These are phyloP conservation scores for Podarcis raffonei DNA, from an alignment of 2,113 vertebrate genomes.

Conservation along the genomic window DNA sequence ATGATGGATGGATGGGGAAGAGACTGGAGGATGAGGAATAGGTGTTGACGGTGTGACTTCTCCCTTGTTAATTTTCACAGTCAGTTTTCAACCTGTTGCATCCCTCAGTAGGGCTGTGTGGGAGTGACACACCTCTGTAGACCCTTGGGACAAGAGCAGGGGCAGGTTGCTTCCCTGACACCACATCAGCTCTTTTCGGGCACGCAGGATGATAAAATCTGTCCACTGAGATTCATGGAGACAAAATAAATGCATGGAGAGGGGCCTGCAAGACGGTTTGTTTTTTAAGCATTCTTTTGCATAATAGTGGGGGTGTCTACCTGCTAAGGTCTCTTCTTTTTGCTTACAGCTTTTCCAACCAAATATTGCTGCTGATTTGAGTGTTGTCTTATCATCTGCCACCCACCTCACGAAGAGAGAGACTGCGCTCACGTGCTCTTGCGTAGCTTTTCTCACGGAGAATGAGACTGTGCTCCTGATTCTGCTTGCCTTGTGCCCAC, in stretches of 20 bases:
- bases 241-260: neutral
- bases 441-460: neutral
- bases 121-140: neutral
- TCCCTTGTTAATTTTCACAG: neutral
- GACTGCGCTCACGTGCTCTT: neutral
- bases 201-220: neutral
- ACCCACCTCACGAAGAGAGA: neutral
- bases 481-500: neutral
- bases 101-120: neutral
- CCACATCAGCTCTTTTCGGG: neutral
- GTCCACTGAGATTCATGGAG: neutral
- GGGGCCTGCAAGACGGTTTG: neutral
- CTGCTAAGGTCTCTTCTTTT: neutral
- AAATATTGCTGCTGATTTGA: neutral
- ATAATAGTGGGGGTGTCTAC: no score
- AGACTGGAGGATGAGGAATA: no score
- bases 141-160: neutral
- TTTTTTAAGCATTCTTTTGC: neutral
- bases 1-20: no score
- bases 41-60: neutral
- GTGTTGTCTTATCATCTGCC: neutral
- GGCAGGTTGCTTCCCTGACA: neutral
- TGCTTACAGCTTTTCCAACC: neutral
- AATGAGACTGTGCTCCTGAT: neutral
- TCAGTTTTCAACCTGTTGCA: neutral